Conservation (phyloP, 37 sponge, comb jelly and placozoan genomes). For the Chondrilla cf. caribensis region DNA sequence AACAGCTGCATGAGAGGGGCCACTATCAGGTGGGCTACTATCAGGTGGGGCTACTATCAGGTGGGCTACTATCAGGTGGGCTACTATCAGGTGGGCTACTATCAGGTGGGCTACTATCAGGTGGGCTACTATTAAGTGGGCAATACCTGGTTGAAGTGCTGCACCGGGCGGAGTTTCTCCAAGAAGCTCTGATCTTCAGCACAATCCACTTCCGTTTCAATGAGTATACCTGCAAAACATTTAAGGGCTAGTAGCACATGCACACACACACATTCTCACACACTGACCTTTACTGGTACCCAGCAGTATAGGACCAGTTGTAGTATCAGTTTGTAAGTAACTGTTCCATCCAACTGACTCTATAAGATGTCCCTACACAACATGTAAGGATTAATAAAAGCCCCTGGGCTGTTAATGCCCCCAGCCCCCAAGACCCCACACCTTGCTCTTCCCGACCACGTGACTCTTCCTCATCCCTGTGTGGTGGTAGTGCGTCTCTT, state of each 20-base stretch:
- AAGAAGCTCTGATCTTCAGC: slow-evolving; percentile 40
- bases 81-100: background rate
- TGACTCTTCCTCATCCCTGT: background rate
- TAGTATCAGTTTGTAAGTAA: slow-evolving; percentile 55
- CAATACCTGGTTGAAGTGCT: slow-evolving; percentile 30
- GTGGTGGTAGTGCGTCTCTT: slow-evolving; percentile 10
- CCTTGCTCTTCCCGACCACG: slow-evolving; percentile 5
- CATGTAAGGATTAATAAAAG: too few species aligned
- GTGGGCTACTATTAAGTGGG: background rate
- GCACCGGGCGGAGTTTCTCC: slow-evolving; percentile 5
- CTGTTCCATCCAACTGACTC: slow-evolving; percentile 91
- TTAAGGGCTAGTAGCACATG: too few species aligned
- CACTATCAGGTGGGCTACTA: background rate
- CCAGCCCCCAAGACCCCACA: background rate
- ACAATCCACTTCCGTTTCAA: slow-evolving; percentile 64
- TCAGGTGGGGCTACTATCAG: background rate
- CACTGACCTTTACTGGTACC: slow-evolving; percentile 74
- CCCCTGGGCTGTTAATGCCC: background rate
- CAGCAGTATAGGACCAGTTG: slow-evolving; percentile 85
- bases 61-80: background rate
- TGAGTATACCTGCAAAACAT: slow-evolving; percentile 46
- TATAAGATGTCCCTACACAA: slow-evolving; percentile 44
- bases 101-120: background rate
- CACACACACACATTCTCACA: too few species aligned
- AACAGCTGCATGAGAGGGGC: slow-evolving; percentile 21